Evolutionary conservation across 92 coral and sea anemone genomes (phyloP).

Genomic region (Heteractis magnifica): DNA sequence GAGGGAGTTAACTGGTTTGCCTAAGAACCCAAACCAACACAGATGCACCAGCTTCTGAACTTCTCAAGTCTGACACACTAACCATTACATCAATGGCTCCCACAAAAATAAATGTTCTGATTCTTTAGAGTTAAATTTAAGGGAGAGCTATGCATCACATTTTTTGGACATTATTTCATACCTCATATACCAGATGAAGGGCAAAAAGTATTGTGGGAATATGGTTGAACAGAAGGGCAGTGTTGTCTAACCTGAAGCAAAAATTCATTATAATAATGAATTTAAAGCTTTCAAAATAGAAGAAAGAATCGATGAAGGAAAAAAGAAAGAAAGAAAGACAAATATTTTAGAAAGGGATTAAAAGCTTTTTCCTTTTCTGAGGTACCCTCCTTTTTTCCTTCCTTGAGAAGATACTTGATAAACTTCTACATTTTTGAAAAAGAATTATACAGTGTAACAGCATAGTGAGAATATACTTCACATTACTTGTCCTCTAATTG

Average conservation of each 20-base stretch:
- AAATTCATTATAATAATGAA: background rate
- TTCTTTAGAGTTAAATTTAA: background rate
- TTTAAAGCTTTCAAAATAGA: background rate
- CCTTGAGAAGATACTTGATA: too few species aligned
- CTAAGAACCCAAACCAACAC: too few species aligned
- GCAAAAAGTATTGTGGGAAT: conserved; percentile 79
- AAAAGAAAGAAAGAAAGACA: background rate
- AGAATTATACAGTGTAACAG: background rate
- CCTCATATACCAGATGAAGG: conserved; percentile 92
- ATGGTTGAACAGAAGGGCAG: conserved; percentile 62
- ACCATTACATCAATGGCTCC: too few species aligned
- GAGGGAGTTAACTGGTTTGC: too few species aligned
- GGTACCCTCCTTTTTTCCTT: too few species aligned
- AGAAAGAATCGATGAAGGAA: background rate
- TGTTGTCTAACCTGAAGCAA: conserved; percentile 49
- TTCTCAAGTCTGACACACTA: too few species aligned
- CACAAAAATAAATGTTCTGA: too few species aligned
- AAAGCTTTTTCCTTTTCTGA: too few species aligned
- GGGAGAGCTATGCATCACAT: background rate
- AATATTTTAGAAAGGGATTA: too few species aligned
- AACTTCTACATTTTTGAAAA: background rate
- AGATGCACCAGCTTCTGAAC: too few species aligned
- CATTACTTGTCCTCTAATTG: conserved; percentile 1
- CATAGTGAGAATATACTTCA: too few species aligned
- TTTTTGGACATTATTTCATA: conserved; percentile 13